These are phyloP conservation scores for Ormyrus rosae DNA, from an alignment of 2,888 invertebrate genomes.

Conservation along the genomic window DNA sequence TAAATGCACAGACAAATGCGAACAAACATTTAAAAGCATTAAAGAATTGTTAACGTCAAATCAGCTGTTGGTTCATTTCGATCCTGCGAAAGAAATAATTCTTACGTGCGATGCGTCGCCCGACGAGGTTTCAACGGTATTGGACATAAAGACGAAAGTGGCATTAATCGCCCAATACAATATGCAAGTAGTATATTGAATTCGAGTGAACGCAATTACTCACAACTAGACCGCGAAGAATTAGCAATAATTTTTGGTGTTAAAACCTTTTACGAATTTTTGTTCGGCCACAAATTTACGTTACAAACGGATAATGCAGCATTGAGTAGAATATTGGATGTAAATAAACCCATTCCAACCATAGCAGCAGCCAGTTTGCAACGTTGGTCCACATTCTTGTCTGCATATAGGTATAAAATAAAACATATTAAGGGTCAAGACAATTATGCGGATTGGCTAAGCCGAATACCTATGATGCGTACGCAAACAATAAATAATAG, in stretches of 20 bases:
- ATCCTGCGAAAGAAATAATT: too few relatives aligned
- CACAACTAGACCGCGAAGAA: conserved; percentile 49
- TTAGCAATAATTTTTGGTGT: conserved; percentile 51
- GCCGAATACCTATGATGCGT: conserved; percentile 30
- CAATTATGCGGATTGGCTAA: neutral
- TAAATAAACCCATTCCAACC: conserved; percentile 52
- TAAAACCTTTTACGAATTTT: conserved; percentile 51
- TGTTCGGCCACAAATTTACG: conserved; percentile 53
- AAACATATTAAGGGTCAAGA: conserved; percentile 34
- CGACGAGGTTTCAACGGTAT: too few relatives aligned
- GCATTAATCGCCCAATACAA: conserved; percentile 3
- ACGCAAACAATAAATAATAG: neutral
- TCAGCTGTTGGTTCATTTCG: too few relatives aligned
- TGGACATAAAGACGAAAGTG: too few relatives aligned
- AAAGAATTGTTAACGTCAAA: too few relatives aligned
- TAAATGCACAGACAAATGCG: conserved; percentile 4
- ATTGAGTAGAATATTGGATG: conserved; percentile 59
- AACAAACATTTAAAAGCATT: neutral
- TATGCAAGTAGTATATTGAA: conserved; percentile 48
- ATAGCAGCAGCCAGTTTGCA: conserved; percentile 41
- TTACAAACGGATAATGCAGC: conserved; percentile 60
- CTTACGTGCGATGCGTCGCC: too few relatives aligned
- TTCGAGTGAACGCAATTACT: conserved; percentile 36
- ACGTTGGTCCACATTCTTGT: conserved; percentile 44
- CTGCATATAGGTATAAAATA: conserved; percentile 30